Conservation (phyloP, 1,140 invertebrate species). For the Formica selysi region DNA sequence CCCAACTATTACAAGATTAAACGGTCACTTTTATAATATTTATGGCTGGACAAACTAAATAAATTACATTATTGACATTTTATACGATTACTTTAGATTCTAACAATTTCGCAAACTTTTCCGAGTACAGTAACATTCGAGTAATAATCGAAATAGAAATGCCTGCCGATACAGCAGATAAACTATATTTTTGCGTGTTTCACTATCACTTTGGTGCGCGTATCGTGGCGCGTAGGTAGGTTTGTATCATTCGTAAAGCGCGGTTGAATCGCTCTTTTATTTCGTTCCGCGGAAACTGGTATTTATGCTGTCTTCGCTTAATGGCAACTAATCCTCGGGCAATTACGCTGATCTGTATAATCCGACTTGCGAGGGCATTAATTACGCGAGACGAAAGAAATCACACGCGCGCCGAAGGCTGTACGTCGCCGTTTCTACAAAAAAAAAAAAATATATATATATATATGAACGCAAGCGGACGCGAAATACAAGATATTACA, state of each 20-base stretch:
- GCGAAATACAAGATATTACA: background rate
- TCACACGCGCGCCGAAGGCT: slow-evolving; percentile 25
- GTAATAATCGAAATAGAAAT: slow-evolving; percentile 42
- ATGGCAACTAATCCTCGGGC: slow-evolving; percentile 33
- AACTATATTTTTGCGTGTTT: slow-evolving; percentile 20
- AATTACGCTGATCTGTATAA: slow-evolving; percentile 52
- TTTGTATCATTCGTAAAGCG: slow-evolving; percentile 24
- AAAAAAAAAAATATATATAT: slow-evolving; percentile 14
- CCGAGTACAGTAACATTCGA: background rate
- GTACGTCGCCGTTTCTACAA: background rate
- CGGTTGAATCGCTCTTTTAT: slow-evolving; percentile 32
- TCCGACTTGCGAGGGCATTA: slow-evolving; percentile 21
- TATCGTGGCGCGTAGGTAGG: slow-evolving; percentile 17
- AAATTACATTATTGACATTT: background rate
- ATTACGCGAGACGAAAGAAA: slow-evolving; percentile 49
- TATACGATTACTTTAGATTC: background rate
- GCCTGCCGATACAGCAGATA: background rate
- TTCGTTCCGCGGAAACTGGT: slow-evolving; percentile 27
- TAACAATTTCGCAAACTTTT: slow-evolving; percentile 17
- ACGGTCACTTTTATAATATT: background rate
- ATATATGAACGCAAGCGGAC: background rate
- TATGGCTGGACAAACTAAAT: background rate
- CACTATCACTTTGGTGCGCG: slow-evolving; percentile 34
- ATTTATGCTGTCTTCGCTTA: slow-evolving; percentile 52
- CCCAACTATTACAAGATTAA: too few relatives aligned